phyloP scores from a whole-genome alignment of 2,113 vertebrate genomes.

The Herpetotheres cachinnans region DNA sequence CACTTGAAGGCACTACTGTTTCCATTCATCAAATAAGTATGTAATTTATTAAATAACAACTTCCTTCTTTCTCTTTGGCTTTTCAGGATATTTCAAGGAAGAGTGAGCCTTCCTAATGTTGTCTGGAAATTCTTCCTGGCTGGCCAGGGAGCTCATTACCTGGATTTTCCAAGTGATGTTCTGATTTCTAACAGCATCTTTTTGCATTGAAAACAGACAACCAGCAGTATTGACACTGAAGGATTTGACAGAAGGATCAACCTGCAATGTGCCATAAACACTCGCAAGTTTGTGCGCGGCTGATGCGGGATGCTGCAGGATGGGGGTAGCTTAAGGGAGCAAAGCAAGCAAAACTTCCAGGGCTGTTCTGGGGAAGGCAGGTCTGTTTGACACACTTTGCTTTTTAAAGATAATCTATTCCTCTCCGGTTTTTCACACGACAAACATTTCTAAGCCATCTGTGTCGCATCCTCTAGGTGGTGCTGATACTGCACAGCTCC shows the following conservation, averaged over 20 bases:
- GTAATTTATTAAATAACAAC: background rate
- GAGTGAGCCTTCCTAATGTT: background rate
- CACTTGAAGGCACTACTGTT: background rate
- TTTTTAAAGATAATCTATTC: background rate
- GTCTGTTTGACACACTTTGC: background rate
- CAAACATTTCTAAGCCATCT: background rate
- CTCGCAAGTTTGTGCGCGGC: accelerated
- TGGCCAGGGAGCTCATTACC: background rate
- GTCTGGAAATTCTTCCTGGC: background rate
- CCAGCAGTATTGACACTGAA: background rate
- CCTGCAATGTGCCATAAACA: accelerated
- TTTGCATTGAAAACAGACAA: background rate
- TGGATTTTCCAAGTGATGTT: background rate
- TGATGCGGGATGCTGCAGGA: background rate
- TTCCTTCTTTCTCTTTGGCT: background rate
- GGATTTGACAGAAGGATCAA: background rate
- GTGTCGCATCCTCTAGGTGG: slow-evolving; percentile 85
- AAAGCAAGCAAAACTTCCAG: background rate
- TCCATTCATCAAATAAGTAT: background rate
- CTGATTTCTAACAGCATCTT: background rate
- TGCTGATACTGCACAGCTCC: slow-evolving; percentile 83
- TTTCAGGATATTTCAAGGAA: background rate
- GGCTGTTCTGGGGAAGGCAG: background rate
- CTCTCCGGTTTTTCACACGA: background rate
- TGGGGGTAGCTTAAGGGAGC: accelerated